phyloP scores from a whole-genome alignment of 64 coral and sea anemone genomes.

The Anthopleura sola region DNA sequence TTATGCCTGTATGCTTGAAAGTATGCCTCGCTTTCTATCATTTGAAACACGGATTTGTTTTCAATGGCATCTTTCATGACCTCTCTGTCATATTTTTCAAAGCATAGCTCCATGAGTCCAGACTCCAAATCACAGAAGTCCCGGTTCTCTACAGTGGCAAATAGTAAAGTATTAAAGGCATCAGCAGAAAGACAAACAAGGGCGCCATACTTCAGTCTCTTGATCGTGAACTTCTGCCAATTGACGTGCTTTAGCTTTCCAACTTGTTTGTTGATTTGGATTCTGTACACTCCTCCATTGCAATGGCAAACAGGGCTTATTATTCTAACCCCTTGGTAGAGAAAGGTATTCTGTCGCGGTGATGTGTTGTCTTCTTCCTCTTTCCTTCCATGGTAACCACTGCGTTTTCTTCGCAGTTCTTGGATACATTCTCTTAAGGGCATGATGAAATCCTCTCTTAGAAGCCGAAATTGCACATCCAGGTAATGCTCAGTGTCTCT shows the following conservation, averaged over 20 bases:
- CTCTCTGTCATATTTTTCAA: constrained; percentile 29
- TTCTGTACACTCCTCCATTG: constrained; percentile 17
- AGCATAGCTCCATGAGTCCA: constrained; percentile 76
- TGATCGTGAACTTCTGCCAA: constrained; percentile 54
- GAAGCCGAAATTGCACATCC: constrained; percentile 87
- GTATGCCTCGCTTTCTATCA: constrained; percentile 92
- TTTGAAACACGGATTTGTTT: constrained; percentile 50
- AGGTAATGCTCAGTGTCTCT: constrained; percentile 68
- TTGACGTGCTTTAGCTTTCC: constrained; percentile 42
- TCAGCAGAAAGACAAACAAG: constrained; percentile 75
- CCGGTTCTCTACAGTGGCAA: constrained; percentile 73
- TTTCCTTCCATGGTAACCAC: neutral
- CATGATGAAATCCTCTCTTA: constrained; percentile 79
- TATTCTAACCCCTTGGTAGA: constrained; percentile 30
- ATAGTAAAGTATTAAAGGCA: constrained; percentile 49
- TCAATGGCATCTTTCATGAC: constrained; percentile 18
- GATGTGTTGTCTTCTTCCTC: neutral
- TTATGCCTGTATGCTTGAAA: constrained; percentile 91
- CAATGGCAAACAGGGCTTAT: constrained; percentile 20
- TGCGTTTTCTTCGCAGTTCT: constrained; percentile 24
- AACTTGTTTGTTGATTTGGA: constrained; percentile 37
- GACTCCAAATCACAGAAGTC: constrained; percentile 13
- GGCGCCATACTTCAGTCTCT: constrained; percentile 71
- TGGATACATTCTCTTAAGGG: constrained; percentile 54
- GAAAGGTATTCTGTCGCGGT: constrained; percentile 12